Evolutionary conservation across 2,113 vertebrate genomes (phyloP).

Genomic region (Glareola pratincola): DNA sequence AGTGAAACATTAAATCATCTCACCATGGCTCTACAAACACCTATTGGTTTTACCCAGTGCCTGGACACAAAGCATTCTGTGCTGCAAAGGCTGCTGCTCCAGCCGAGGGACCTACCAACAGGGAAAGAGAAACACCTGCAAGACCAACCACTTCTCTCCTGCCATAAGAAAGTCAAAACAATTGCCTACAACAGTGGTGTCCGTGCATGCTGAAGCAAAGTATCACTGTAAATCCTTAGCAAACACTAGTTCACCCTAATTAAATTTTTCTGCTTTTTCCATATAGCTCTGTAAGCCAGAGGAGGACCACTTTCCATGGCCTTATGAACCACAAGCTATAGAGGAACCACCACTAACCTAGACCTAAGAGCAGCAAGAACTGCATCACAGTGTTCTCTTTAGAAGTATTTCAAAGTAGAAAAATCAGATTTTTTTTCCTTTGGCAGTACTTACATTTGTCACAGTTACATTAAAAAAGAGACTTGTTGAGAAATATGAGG

Average conservation of each 20-base stretch:
- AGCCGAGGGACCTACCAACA: neutral
- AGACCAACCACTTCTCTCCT: neutral
- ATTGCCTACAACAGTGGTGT: neutral
- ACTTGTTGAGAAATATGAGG: neutral
- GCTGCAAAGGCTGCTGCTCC: neutral
- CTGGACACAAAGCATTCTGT: neutral
- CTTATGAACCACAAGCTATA: neutral
- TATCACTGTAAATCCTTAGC: neutral
- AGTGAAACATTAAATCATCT: neutral
- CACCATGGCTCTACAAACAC: neutral
- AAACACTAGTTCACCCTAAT: neutral
- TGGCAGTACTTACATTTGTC: neutral
- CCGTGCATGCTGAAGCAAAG: neutral
- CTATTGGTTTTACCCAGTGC: accelerated
- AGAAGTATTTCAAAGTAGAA: neutral
- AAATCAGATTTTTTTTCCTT: neutral
- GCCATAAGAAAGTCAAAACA: neutral
- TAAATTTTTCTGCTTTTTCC: neutral
- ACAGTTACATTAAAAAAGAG: neutral
- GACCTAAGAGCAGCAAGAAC: neutral
- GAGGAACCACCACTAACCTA: neutral
- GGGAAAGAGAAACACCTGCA: neutral
- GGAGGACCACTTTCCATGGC: neutral
- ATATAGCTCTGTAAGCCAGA: neutral
- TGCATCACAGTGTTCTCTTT: neutral